These are phyloP conservation scores for Antigone vipio DNA, from an alignment of 2,113 vertebrate genomes.

Conservation along the genomic window DNA sequence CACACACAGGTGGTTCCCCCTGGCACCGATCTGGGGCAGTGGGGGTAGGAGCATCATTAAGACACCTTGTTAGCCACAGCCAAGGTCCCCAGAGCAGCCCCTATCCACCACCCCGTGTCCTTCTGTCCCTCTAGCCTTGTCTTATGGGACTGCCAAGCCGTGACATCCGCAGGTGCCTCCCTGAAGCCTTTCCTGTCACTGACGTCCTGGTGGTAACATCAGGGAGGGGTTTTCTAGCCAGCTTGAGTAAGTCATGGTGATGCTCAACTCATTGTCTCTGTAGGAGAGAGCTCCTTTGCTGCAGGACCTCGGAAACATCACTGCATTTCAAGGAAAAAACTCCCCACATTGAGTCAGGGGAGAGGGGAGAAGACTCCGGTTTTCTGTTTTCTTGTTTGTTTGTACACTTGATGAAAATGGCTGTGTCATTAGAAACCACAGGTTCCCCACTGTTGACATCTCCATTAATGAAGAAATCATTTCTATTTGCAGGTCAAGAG, in stretches of 20 bases:
- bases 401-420: not conserved
- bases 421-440: constrained; percentile 60
- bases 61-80: not conserved
- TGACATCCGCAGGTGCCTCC: not conserved
- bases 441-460: constrained; percentile 15
- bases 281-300: not conserved
- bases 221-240: not conserved
- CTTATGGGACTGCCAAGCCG: accelerated
- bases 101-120: accelerated
- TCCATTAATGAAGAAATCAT: constrained; percentile 49
- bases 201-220: not conserved
- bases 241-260: accelerated
- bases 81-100: not conserved
- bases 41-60: not conserved
- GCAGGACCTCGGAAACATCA: not conserved
- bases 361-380: not conserved
- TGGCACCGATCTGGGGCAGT: not conserved
- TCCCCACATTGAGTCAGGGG: accelerated
- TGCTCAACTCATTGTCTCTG: not conserved
- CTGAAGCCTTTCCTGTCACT: accelerated
- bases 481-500: constrained; percentile 43
- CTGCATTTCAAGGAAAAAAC: not conserved
- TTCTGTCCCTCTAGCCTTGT: not conserved
- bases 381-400: not conserved
- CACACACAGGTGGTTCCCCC: not conserved